Conservation (phyloP, 2,888 invertebrate species). For the Tuberolachnus salignus region DNA sequence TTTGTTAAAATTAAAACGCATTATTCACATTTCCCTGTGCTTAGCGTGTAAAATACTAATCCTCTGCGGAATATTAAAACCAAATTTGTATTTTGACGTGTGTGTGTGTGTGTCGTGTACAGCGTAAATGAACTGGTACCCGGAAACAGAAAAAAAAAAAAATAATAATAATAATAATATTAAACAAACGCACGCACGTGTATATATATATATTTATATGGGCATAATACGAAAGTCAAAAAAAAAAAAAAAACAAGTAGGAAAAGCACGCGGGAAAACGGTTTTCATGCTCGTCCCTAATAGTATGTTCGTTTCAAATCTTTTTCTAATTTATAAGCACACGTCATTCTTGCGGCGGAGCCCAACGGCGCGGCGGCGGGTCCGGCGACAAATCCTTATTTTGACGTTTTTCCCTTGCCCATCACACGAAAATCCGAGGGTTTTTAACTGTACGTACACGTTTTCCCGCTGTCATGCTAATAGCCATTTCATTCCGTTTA, state of each 20-base stretch:
- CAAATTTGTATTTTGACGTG: slow-evolving; percentile 45
- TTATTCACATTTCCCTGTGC: slow-evolving; percentile 45
- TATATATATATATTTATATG: neutral
- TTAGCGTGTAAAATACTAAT: slow-evolving; percentile 47
- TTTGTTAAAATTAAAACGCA: slow-evolving; percentile 43
- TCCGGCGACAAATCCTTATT: slow-evolving; percentile 32
- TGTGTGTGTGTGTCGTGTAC: neutral
- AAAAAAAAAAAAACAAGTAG: neutral
- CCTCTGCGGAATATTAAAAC: slow-evolving; percentile 55
- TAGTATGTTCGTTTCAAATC: slow-evolving; percentile 16
- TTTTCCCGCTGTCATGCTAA: slow-evolving; percentile 14
- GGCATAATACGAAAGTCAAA: neutral
- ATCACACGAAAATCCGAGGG: slow-evolving; percentile 10
- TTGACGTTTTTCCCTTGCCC: slow-evolving; percentile 32
- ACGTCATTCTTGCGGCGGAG: slow-evolving; percentile 11
- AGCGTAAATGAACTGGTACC: slow-evolving; percentile 36
- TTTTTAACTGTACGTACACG: neutral
- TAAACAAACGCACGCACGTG: neutral
- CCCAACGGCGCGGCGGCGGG: neutral
- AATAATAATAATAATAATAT: too few relatives aligned
- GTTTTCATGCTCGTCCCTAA: neutral
- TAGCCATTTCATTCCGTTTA: slow-evolving; percentile 23
- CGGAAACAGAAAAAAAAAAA: slow-evolving; percentile 29
- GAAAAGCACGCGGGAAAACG: neutral
- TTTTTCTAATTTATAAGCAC: slow-evolving; percentile 39